These are phyloP conservation scores for Procavia capensis DNA, from an alignment of 2,113 vertebrate genomes.

Conservation along the genomic window DNA sequence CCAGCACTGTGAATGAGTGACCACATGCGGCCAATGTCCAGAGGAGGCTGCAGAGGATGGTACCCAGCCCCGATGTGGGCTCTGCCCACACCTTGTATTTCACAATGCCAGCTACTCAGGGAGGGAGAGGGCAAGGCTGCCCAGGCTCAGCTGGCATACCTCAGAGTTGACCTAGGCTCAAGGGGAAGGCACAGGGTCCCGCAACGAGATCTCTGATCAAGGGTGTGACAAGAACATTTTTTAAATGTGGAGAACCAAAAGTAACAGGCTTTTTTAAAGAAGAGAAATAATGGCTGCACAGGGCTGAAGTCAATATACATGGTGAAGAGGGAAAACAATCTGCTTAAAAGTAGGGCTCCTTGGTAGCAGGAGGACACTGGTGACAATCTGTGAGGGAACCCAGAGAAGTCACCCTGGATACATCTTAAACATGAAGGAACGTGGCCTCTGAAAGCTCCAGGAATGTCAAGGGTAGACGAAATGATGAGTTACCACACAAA, in stretches of 20 bases:
- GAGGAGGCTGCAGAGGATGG: background rate
- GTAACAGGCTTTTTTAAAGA: background rate
- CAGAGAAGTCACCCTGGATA: background rate
- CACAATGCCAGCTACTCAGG: background rate
- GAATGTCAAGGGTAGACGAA: background rate
- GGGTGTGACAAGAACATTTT: rapidly evolving
- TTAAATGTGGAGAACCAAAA: rapidly evolving
- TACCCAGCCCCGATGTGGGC: background rate
- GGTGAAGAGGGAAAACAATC: rapidly evolving
- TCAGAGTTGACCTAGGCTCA: background rate
- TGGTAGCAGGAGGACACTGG: background rate
- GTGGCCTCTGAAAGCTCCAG: background rate
- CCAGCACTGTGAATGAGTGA: background rate
- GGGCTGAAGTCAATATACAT: background rate
- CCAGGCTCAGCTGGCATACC: rapidly evolving
- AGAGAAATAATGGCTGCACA: background rate
- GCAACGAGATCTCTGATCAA: background rate
- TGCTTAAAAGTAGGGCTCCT: background rate
- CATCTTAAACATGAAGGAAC: rapidly evolving
- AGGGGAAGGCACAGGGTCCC: background rate
- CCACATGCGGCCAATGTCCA: background rate
- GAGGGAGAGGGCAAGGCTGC: background rate
- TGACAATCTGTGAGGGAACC: background rate
- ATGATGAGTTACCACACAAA: background rate
- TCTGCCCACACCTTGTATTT: background rate